Base-by-base conservation (phyloP, 2,113 vertebrate genomes). In the Corvus moneduloides region DNA sequence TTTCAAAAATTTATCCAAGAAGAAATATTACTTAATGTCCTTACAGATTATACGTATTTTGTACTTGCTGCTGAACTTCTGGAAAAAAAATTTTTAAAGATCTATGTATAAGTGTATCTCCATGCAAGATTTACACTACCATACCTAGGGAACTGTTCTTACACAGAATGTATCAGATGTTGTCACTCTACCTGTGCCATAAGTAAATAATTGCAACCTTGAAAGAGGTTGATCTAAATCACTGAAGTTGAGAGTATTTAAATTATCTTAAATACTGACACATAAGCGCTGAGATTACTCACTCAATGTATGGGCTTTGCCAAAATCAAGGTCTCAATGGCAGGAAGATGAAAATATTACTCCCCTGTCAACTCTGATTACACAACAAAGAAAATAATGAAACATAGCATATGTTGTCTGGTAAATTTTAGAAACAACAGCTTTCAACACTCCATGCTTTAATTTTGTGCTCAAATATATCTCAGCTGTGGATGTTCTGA, bases 351-450 rank as follows among this genome's bases (percentile, higher is more conserved):
- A 91, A 94, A 94, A 89, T 89, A 94, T 86, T 94, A 92, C 76
- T 93, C 89, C 80, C 80, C 51, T 92, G 91, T 89, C 89, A 90
- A 74, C 68, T 93, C 52, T 75, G 83, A 94, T 95, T 92, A 93
- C 90, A 93, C 48, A 92, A 81, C 72, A 95, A 95, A 95, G 69
- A 89, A 89, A 93, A 86, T 90, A 94, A 92, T 90, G 89, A 93
- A 94, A 90, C 59, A 74, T 58, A 92, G 73, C 80, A 92, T 87
- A 94, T 92, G 95, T 68, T 96, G 86, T 89, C 91, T 93, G 76
- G 94, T 84, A 89, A 89, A 90, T 86, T 96, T 93, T 94, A 93
- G 92, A 88, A 90, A 74, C 82, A 89, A 75, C 88, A 94, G 85
- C 74, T 95, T 95, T 94, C 48, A 84, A 64, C 74, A 85, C 58